phyloP scores from a whole-genome alignment of 2,797 vertebrate species.

The Steatocranus sp. region DNA sequence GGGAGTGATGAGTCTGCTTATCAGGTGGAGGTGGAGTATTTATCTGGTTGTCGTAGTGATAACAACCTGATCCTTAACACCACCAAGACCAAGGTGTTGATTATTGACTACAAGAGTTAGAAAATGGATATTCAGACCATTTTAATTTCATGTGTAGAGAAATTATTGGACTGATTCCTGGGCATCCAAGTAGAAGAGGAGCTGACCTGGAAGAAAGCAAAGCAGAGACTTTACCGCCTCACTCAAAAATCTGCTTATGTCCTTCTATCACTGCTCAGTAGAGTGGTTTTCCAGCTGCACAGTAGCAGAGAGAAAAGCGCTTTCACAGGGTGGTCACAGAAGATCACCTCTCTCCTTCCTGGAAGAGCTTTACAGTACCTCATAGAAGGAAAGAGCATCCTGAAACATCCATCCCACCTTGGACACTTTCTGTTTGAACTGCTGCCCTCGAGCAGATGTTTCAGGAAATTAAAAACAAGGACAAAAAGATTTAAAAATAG shows the following conservation, averaged over 20 bases:
- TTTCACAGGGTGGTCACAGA: background rate
- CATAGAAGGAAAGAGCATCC: background rate
- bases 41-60: background rate
- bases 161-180: background rate
- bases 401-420: background rate
- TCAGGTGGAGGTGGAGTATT: background rate
- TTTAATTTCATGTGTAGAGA: background rate
- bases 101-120: background rate
- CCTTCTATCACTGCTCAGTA: background rate
- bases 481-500: background rate
- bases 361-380: background rate
- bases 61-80: background rate
- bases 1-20: background rate
- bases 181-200: background rate
- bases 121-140: background rate
- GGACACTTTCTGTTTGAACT: background rate
- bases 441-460: background rate
- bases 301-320: background rate
- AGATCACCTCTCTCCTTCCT: background rate
- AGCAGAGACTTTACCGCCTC: background rate
- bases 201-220: background rate
- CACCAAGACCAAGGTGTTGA: background rate
- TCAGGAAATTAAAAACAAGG: background rate
- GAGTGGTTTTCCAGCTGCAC: background rate
- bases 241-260: background rate